Percentiles rank a stretch among this genome's conserved stretches.
phyloP scores from a whole-genome alignment of 1,140 invertebrate genomes.

The Rhizoglyphus robini region DNA sequence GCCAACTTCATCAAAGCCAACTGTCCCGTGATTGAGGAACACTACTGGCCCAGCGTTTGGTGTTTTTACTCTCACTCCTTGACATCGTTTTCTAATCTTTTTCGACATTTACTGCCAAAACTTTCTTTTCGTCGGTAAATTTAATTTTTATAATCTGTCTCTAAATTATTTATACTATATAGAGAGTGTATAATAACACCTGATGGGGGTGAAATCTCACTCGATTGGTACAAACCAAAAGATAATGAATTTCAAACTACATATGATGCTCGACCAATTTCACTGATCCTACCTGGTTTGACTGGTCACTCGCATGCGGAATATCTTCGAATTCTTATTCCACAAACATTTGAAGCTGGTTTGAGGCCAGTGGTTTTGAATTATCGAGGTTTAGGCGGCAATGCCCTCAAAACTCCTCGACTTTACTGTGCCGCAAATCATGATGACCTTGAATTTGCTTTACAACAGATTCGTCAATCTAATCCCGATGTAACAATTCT shows the following conservation, averaged over 20 bases:
- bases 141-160: neutral
- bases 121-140: constrained; percentile 43
- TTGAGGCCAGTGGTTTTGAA: constrained; percentile 36
- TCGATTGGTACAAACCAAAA: constrained; percentile 51
- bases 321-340: constrained; percentile 62
- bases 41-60: constrained; percentile 73
- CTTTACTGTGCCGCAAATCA: constrained; percentile 67
- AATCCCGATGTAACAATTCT: constrained; percentile 50
- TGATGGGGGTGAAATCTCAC: constrained; percentile 65
- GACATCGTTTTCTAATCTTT: constrained; percentile 56
- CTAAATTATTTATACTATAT: neutral
- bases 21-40: constrained; percentile 52
- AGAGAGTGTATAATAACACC: constrained; percentile 58
- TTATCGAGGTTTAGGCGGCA: constrained; percentile 23
- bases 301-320: constrained; percentile 58
- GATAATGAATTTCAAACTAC: constrained; percentile 17
- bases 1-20: constrained; percentile 48
- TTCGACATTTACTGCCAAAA: constrained; percentile 39
- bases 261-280: constrained; percentile 38
- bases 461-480: constrained; percentile 47
- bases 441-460: constrained; percentile 60
- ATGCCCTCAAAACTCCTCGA: constrained; percentile 49
- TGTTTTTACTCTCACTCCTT: constrained; percentile 66
- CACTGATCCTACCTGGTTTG: constrained; percentile 66
- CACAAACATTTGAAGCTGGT: constrained; percentile 46